Percentiles rank a stretch among this genome's conserved stretches.
These are phyloP conservation scores for Parotocinclus haroldoi DNA, from an alignment of 2,797 vertebrate genomes.

Conservation along the genomic window DNA sequence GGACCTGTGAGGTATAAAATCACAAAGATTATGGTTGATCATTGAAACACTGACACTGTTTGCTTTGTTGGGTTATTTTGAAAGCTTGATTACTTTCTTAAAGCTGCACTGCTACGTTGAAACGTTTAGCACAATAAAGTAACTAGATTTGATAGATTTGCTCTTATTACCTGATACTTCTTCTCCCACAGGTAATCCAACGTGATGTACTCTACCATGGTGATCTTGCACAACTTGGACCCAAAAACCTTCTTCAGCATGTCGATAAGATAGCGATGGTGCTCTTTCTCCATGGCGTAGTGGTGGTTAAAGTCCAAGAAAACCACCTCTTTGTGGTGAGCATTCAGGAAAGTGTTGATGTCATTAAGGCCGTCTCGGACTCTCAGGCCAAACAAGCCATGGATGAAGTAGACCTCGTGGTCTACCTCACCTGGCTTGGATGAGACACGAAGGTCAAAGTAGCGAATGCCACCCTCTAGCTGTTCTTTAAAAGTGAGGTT, in stretches of 20 bases:
- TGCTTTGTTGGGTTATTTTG: no score
- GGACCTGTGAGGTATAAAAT: conserved; percentile 71
- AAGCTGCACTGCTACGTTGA: no score
- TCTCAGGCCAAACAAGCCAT: conserved; percentile 92
- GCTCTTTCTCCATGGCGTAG: conserved; percentile 87
- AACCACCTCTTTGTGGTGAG: conserved; percentile 84
- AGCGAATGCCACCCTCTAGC: conserved; percentile 91
- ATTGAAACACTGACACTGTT: no score
- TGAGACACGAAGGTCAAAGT: conserved; percentile 94
- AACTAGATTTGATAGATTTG: no score
- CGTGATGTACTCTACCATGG: conserved; percentile 81
- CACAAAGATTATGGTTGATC: neutral
- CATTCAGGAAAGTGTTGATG: conserved; percentile 81
- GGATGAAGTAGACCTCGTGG: conserved; percentile 92
- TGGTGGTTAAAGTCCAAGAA: conserved; percentile 98
- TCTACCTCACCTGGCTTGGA: conserved; percentile 86
- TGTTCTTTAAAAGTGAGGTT: conserved; percentile 93
- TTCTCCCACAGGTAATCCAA: conserved; percentile 86
- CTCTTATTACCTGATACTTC: conserved; percentile 81
- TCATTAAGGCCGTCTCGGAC: conserved; percentile 87
- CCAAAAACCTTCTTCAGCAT: conserved; percentile 85
- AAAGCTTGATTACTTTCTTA: no score
- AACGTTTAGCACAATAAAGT: no score
- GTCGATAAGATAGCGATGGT: conserved; percentile 80
- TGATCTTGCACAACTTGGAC: conserved; percentile 78